These are phyloP conservation scores for Quadroppia sp. DNA, from an alignment of 2,888 invertebrate genomes.

Conservation along the genomic window DNA sequence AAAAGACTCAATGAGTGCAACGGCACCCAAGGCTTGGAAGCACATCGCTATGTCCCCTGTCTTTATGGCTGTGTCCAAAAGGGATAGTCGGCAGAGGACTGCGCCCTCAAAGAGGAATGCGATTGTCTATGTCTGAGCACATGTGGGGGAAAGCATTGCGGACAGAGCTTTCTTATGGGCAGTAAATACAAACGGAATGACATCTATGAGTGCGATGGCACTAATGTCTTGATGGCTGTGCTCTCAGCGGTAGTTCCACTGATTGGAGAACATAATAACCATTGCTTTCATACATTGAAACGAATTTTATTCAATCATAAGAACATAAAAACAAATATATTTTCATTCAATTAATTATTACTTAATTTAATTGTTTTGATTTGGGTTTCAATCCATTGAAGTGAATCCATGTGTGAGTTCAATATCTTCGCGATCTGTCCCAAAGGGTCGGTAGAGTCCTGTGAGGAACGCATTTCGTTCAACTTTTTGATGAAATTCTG, in stretches of 20 bases:
- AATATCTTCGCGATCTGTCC: conserved; percentile 87
- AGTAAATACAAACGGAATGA: background rate
- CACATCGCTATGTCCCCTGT: background rate
- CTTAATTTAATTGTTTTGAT: conserved; percentile 63
- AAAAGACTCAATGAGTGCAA: conserved; percentile 24
- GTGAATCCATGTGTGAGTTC: conserved; percentile 91
- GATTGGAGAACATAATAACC: background rate
- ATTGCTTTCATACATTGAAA: background rate
- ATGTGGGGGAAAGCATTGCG: conserved; percentile 17
- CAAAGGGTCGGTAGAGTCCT: conserved; percentile 59
- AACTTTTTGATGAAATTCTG: conserved; percentile 51
- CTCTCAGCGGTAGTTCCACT: background rate
- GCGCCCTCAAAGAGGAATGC: background rate
- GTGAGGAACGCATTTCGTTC: conserved; percentile 36
- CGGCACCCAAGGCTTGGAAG: background rate
- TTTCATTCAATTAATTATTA: background rate
- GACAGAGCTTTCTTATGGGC: conserved; percentile 15
- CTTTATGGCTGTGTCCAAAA: background rate
- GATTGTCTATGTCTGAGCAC: background rate
- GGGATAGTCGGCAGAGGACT: background rate
- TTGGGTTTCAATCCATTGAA: conserved; percentile 89
- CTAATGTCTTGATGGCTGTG: background rate
- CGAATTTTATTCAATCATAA: background rate
- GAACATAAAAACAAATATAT: background rate
- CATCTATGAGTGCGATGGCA: conserved; percentile 19